Evolutionary conservation across 2,888 invertebrate genomes (phyloP).

Genomic region (Octodonta nipae): DNA sequence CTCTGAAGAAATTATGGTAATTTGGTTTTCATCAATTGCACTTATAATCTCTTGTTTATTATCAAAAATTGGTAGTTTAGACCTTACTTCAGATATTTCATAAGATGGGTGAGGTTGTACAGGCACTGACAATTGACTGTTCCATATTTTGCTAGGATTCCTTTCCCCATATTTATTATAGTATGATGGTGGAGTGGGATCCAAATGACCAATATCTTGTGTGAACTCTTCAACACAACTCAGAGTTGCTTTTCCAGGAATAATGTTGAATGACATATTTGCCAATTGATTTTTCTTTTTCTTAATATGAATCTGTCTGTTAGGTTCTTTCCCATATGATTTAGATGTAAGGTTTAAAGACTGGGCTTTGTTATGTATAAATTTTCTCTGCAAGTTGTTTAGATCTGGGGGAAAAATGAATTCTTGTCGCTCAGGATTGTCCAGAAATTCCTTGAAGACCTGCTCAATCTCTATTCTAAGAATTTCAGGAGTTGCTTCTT

Average conservation of each 20-base stretch:
- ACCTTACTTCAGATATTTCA: constrained; percentile 40
- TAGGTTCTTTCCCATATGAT: constrained; percentile 58
- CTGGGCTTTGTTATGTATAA: constrained; percentile 58
- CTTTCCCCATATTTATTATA: too few relatives aligned
- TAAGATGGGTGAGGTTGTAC: constrained; percentile 1
- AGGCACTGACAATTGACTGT: not conserved
- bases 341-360: constrained; percentile 62
- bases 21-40: constrained; percentile 51
- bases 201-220: too few relatives aligned
- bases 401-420: constrained; percentile 50
- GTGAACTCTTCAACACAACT: too few relatives aligned
- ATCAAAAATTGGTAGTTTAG: constrained; percentile 56
- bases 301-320: constrained; percentile 20
- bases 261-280: constrained; percentile 16
- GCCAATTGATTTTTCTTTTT: constrained; percentile 17
- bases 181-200: too few relatives aligned
- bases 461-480: constrained; percentile 26
- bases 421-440: constrained; percentile 20
- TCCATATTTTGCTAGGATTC: too few relatives aligned
- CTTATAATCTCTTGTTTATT: constrained; percentile 53
- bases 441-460: constrained; percentile 24
- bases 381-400: constrained; percentile 64
- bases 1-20: constrained; percentile 65
- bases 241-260: too few relatives aligned
- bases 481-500: constrained; percentile 23